Conservation (phyloP, 2,888 invertebrate genomes). For the Congeria kusceri region DNA sequence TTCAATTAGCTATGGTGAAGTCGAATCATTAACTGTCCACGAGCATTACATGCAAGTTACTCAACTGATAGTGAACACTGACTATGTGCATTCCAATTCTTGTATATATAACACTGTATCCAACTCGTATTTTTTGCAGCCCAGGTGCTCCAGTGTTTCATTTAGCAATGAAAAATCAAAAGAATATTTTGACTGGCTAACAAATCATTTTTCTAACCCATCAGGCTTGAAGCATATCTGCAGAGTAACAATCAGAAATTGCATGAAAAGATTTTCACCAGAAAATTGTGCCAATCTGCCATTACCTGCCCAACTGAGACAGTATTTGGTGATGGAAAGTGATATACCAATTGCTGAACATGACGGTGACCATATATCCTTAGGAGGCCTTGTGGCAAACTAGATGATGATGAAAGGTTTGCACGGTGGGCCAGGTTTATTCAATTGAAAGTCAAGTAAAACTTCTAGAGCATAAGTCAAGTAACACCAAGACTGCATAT, state of each 20-base stretch:
- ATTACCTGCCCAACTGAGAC: not conserved
- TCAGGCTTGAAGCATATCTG: not conserved
- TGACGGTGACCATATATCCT: not conserved
- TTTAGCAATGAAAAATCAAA: not conserved
- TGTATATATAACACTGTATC: not conserved
- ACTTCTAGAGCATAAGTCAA: too few relatives aligned
- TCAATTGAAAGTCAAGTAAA: too few relatives aligned
- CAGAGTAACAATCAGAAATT: not conserved
- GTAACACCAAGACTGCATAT: too few relatives aligned
- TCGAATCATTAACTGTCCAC: not conserved
- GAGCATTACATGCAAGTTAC: not conserved
- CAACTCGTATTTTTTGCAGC: not conserved
- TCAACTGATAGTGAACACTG: not conserved
- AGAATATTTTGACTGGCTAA: not conserved
- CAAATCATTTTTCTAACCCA: not conserved
- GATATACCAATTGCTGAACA: not conserved
- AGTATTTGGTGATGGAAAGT: not conserved
- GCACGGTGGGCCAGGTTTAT: too few relatives aligned
- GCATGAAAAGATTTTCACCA: not conserved
- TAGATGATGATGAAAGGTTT: too few relatives aligned
- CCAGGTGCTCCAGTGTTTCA: not conserved
- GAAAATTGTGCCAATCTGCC: too few relatives aligned
- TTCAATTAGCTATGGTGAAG: not conserved
- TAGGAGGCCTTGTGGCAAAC: too few relatives aligned
- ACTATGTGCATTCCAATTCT: not conserved